These are phyloP conservation scores for Caenorhabditis doughertyi DNA, from an alignment of 2,888 invertebrate species.

Conservation along the genomic window DNA sequence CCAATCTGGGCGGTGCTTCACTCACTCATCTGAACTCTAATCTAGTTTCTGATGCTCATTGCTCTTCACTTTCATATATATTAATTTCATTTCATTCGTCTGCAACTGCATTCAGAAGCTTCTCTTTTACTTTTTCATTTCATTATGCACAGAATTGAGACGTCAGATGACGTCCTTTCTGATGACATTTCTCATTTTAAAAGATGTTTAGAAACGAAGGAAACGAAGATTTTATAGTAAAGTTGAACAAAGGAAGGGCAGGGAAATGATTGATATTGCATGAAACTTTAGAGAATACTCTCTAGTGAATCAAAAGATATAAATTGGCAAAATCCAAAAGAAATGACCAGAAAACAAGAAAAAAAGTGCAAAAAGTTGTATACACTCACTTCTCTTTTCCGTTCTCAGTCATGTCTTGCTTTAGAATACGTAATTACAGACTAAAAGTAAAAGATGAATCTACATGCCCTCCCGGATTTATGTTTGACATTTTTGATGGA, in stretches of 20 bases:
- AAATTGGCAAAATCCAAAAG: background rate
- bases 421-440: constrained; percentile 51
- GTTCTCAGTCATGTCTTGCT: constrained; percentile 24
- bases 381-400: background rate
- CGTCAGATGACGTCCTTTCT: constrained; percentile 17
- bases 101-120: background rate
- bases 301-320: background rate
- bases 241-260: background rate
- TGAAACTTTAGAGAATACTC: background rate
- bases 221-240: constrained; percentile 1
- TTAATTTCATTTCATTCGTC: constrained; percentile 5
- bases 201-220: background rate
- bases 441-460: constrained; percentile 20
- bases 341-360: too few species aligned
- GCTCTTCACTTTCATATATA: background rate
- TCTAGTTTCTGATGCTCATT: too few species aligned
- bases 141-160: constrained; percentile 25
- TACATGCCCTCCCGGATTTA: constrained; percentile 25
- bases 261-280: too few species aligned
- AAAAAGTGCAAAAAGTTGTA: constrained; percentile 1
- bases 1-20: too few species aligned
- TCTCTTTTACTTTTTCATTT: constrained; percentile 29
- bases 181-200: constrained; percentile 21
- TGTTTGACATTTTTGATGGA: constrained; percentile 50
- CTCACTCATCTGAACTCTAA: too few species aligned